Base-by-base conservation (phyloP, 1,140 invertebrate species). In the Lordiphosa clarofinis region DNA sequence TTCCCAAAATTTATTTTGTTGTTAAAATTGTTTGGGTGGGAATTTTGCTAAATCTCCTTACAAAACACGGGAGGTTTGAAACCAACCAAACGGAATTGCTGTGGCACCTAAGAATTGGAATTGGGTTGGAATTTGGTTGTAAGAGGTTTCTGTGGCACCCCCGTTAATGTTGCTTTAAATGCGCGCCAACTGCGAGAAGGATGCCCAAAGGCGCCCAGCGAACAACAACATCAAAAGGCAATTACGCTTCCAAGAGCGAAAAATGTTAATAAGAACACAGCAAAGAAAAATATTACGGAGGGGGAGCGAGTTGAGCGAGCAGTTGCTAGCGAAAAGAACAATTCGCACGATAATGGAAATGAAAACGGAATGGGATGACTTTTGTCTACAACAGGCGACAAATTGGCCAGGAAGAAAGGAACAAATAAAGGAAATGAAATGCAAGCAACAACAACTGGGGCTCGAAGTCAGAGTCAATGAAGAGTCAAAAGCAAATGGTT, bases 281-380 rank as follows among this genome's bases (percentile, higher is more conserved):
- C 53, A 71, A 54, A 57, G 48, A 50, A 63, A 69, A 48, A 38
- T 38, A 36, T 37, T 46, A 35, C 13, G 31, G 13, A 8, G 15
- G 4, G 43, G 33, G 11, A 10, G 12, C 13, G 37, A 28, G 42
- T 15, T 15, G n/a, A n/a, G n/a, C n/a, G n/a, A n/a, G 15, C 15
- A 12, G 31, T 11, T 28, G 24, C 19, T 13, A 15, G 15, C 31
- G 37, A 13, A 35, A 35, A 37, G 54, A 48, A 42, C 40, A 60
- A 53, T 82, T 81, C 75, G 66, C 72, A 81, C 58, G 76, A 57
- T 82, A 82, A 81, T 82, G 76, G 61, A 69, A 70, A 62, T 69
- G 68, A 60, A 79, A 79, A 79, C 69, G 64, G 60, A 65, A 59
- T 70, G 60, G 79, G 69, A 82, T 75, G 57, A 40, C 76, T 71